Percentiles rank a stretch among this genome's conserved stretches.
phyloP scores from a whole-genome alignment of 2,113 vertebrate genomes.

The Thamnaconus septentrionalis region DNA sequence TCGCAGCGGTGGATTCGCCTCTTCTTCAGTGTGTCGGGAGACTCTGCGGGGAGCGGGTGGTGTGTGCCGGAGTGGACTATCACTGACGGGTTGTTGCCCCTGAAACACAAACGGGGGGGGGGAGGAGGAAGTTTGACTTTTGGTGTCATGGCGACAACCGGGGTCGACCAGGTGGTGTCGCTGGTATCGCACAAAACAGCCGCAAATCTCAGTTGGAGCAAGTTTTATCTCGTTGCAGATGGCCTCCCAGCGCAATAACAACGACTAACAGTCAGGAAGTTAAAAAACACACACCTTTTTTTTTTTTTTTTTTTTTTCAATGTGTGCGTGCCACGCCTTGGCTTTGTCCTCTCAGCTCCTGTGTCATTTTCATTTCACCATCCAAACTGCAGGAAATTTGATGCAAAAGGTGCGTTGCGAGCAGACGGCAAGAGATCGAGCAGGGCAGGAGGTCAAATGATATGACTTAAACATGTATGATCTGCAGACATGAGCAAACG shows the following conservation, averaged over 20 bases:
- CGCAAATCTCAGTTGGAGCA: neutral
- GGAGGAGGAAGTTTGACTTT: neutral
- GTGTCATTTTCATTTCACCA: no score
- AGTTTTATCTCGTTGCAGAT: constrained; percentile 18
- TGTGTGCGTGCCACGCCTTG: constrained; percentile 10
- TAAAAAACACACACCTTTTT: constrained; percentile 14
- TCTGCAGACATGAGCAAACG: no score
- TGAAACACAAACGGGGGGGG: constrained; percentile 48
- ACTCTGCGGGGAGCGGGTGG: constrained; percentile 88
- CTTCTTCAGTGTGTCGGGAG: constrained; percentile 90
- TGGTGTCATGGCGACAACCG: neutral
- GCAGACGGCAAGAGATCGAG: no score
- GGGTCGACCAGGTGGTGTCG: constrained; percentile 30
- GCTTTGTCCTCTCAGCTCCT: constrained; percentile 20
- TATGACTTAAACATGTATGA: no score
- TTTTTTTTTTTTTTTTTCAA: neutral
- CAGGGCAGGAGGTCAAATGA: no score
- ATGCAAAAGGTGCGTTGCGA: no score
- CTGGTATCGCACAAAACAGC: neutral
- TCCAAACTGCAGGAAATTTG: no score
- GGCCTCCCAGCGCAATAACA: constrained; percentile 21
- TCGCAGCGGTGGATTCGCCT: constrained; percentile 94
- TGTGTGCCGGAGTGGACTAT: constrained; percentile 85
- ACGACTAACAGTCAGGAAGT: constrained; percentile 42
- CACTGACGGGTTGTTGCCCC: constrained; percentile 88